Percentiles rank a stretch among this genome's conserved stretches.
phyloP scores from a whole-genome alignment of 2,888 invertebrate species.

The Stenichneumon culpator region DNA sequence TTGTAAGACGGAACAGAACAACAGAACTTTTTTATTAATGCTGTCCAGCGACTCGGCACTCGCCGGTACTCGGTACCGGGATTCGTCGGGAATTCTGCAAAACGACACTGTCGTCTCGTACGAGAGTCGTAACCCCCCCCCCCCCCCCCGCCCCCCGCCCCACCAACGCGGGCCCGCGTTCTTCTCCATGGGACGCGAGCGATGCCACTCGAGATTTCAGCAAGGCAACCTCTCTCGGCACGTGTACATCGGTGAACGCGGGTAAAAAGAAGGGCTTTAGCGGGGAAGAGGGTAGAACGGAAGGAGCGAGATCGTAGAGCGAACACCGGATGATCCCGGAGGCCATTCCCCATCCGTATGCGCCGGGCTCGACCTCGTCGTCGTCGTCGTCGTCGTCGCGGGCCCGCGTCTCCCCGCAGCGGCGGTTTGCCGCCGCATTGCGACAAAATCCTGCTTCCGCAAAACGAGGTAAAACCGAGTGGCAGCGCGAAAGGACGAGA shows the following conservation, averaged over 20 bases:
- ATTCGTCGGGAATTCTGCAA: slow-evolving; percentile 9
- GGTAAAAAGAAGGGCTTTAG: background rate
- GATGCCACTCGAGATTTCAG: slow-evolving; percentile 55
- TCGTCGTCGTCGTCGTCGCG: slow-evolving; percentile 8
- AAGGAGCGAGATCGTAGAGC: slow-evolving; percentile 30
- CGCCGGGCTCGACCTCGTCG: slow-evolving; percentile 44
- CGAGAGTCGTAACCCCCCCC: slow-evolving; percentile 26
- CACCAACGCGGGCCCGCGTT: too few species aligned
- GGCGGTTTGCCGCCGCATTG: slow-evolving; percentile 64
- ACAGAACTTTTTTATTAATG: background rate
- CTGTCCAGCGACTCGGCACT: background rate
- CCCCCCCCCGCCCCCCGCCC: too few species aligned
- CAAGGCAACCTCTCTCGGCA: slow-evolving; percentile 10
- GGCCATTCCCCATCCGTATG: slow-evolving; percentile 59
- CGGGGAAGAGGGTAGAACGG: slow-evolving; percentile 23
- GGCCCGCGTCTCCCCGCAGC: slow-evolving; percentile 34
- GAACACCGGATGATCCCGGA: slow-evolving; percentile 61
- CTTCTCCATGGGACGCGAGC: slow-evolving; percentile 25
- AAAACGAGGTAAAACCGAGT: slow-evolving; percentile 50
- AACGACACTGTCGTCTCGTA: slow-evolving; percentile 17
- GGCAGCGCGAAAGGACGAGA: slow-evolving; percentile 47
- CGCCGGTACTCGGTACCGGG: background rate
- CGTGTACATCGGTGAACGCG: slow-evolving; percentile 25
- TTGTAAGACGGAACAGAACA: too few species aligned
- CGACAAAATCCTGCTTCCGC: slow-evolving; percentile 69